Evolutionary conservation across 2,113 vertebrate species (phyloP), one percentile per base, ranked within the genome.

Genomic region (Crypturellus undulatus): DNA sequence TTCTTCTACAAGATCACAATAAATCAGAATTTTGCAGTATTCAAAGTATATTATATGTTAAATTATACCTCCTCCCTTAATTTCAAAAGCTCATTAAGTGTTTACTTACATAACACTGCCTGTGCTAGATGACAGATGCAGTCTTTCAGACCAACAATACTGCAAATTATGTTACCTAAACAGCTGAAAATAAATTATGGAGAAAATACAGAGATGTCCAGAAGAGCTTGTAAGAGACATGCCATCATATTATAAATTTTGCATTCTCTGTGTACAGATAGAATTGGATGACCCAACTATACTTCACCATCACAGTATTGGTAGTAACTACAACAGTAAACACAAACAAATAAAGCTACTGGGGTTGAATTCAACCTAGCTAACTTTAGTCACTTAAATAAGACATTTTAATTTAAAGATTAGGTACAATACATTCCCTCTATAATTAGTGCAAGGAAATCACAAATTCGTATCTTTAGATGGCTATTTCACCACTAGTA

Each of bases 91-190:
- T 84, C 43, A 40, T 65, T 65, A 62, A 79, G 4, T 72, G 22
- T 72, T 86, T 65, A 77, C n/a, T 69, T 72, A 68, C n/a, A 75
- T 68, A 79, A 79, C 0, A 0, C 26, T 75, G 13, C 42, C 51
- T 78, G 15, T 58, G 20, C 1, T 5, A 67, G 52, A 70, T 69
- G 82, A 73, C 36, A 85, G 24, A 69, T 54, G 20, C 11, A 82
- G 25, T 82, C 73, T 91, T 92, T 91, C 67, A 93, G 72, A 59
- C 9, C 40, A 79, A 52, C 34, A 94, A 49, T 87, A 70, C 43
- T 89, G 20, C 8, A 34, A 79, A 79, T 65, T 89, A 84, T 69
- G 49, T 76, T 89, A 82, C 75, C 78, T 92, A 72, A 89, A 81
- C 30, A 79, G 13, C 43, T 94, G 78, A 87, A 95, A 95, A 89